Percentiles rank a stretch among this genome's conserved stretches.
Conservation (phyloP, 2,113 vertebrate genomes). For the Pteronura brasiliensis region DNA sequence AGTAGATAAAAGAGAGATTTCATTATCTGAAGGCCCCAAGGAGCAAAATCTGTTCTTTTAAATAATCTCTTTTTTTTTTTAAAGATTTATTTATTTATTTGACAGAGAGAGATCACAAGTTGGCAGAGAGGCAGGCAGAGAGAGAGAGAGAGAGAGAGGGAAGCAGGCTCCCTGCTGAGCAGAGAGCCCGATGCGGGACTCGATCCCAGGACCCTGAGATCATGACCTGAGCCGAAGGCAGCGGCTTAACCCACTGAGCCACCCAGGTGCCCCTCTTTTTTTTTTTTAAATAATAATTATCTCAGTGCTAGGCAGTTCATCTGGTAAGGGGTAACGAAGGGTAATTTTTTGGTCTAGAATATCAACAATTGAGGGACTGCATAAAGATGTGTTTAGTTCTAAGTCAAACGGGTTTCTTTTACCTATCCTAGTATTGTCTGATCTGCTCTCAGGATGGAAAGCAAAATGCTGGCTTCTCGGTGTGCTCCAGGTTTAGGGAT, state of each 20-base stretch:
- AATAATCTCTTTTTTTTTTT: background rate
- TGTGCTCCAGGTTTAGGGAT: background rate
- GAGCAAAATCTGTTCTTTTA: background rate
- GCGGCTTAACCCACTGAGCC: no score
- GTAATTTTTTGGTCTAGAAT: background rate
- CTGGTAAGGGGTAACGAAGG: background rate
- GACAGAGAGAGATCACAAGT: no score
- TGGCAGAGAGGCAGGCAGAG: no score
- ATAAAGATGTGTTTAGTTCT: background rate
- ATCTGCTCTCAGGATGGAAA: background rate
- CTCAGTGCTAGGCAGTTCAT: background rate
- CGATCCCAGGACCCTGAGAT: no score
- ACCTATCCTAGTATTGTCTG: background rate
- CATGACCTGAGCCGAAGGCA: no score
- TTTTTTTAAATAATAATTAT: background rate
- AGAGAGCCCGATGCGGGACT: no score
- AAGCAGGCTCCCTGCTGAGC: no score
- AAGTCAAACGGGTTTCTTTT: background rate
- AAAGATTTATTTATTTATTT: no score
- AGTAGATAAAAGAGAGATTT: background rate
- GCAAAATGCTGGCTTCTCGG: background rate
- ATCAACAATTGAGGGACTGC: background rate
- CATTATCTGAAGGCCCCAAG: background rate
- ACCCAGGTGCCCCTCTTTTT: no score
- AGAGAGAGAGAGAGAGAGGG: no score